Conservation (phyloP, 2,888 invertebrate genomes). For the Catocala fraxini region DNA sequence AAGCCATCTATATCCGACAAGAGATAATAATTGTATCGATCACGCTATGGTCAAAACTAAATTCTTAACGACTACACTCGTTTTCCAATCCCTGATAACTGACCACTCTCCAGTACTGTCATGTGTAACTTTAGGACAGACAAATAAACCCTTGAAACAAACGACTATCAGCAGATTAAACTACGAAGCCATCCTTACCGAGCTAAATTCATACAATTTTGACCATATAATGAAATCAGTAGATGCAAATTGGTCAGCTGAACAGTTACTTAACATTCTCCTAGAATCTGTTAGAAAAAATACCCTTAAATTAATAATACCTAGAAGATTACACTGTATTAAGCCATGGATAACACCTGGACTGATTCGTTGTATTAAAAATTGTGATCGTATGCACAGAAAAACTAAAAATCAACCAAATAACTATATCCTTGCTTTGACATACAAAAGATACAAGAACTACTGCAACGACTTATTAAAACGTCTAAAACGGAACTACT, state of each 20-base stretch:
- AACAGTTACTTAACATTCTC: background rate
- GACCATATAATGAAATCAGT: background rate
- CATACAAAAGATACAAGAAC: slow-evolving; percentile 4
- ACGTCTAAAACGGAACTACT: slow-evolving; percentile 1
- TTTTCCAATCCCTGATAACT: background rate
- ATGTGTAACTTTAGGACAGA: background rate
- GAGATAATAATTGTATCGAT: background rate
- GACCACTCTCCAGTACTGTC: background rate
- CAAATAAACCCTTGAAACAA: background rate
- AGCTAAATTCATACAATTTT: background rate
- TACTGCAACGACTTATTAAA: slow-evolving; percentile 3
- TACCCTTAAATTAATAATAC: background rate
- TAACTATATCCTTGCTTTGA: background rate
- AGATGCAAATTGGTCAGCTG: slow-evolving; percentile 2
- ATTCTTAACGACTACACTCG: background rate
- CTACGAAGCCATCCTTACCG: background rate
- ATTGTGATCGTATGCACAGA: slow-evolving; percentile 2
- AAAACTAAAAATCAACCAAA: background rate
- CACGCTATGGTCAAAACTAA: slow-evolving; percentile 3
- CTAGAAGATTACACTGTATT: background rate
- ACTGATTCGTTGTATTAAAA: background rate
- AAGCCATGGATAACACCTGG: background rate
- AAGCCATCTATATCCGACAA: background rate
- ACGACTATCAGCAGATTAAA: background rate
- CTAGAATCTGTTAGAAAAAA: background rate